A percentile compares a stretch with the other conserved stretches of the same genome.
phyloP scores from a whole-genome alignment of 1,140 invertebrate species.

The Panagrolaimus sp. region DNA sequence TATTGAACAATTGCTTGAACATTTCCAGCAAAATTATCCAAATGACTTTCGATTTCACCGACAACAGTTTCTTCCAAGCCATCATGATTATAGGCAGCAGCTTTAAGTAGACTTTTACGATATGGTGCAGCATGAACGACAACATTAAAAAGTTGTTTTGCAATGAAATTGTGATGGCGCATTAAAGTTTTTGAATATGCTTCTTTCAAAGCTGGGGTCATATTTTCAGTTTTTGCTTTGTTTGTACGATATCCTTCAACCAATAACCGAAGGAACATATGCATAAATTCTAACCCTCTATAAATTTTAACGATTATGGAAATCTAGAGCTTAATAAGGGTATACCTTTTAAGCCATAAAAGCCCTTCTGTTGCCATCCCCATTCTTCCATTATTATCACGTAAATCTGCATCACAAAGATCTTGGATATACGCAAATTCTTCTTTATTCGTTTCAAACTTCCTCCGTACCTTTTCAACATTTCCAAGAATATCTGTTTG shows the following conservation, averaged over 20 bases:
- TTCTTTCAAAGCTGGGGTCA: conserved; percentile 24
- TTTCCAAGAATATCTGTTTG: conserved; percentile 46
- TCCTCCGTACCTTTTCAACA: conserved; percentile 40
- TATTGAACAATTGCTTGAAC: conserved; percentile 39
- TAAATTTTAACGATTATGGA: conserved; percentile 5
- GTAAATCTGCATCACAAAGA: conserved; percentile 39
- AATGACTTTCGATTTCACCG: conserved; percentile 36
- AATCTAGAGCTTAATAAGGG: conserved; percentile 6
- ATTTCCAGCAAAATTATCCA: conserved; percentile 41
- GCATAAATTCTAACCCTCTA: conserved; percentile 45
- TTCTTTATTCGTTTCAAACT: conserved; percentile 34
- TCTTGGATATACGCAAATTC: conserved; percentile 31
- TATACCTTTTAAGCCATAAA: conserved; percentile 45
- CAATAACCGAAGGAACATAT: conserved; percentile 33
- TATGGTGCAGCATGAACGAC: conserved; percentile 45
- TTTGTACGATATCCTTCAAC: conserved; percentile 34
- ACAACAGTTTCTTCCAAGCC: conserved; percentile 40
- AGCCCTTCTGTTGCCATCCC: conserved; percentile 43
- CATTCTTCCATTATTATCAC: conserved; percentile 35
- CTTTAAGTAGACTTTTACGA: conserved; percentile 36
- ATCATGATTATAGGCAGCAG: conserved; percentile 45
- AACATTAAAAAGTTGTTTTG: conserved; percentile 48
- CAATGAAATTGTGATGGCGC: conserved; percentile 44
- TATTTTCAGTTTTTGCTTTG: conserved; percentile 33
- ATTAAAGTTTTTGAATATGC: conserved; percentile 43